These are phyloP conservation scores for Cercopithecus hamlyni DNA, from an alignment of 2,797 vertebrate species.

Conservation along the genomic window DNA sequence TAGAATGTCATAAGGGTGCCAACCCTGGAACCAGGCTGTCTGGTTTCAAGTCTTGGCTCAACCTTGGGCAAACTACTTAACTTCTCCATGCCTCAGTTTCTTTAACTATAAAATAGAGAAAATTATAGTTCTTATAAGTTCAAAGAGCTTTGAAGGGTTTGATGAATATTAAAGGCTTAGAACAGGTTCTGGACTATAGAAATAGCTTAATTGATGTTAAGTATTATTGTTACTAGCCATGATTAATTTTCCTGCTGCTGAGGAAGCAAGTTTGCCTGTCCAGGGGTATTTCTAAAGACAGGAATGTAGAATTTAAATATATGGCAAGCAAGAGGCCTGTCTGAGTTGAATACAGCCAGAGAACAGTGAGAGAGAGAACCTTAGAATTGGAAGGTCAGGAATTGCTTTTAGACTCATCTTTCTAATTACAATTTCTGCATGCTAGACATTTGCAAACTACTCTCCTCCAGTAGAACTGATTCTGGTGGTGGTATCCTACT, in stretches of 20 bases:
- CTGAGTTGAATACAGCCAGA: neutral
- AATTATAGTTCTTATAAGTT: neutral
- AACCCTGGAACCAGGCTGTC: neutral
- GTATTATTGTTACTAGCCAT: neutral
- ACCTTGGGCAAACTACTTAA: neutral
- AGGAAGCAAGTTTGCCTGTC: neutral
- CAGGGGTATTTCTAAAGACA: neutral
- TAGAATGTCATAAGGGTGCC: neutral
- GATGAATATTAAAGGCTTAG: neutral
- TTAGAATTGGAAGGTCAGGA: neutral
- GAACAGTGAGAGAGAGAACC: neutral
- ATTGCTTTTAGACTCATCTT: neutral
- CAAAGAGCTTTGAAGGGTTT: neutral
- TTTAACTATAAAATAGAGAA: neutral
- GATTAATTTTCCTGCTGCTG: neutral
- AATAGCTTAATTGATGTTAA: neutral
- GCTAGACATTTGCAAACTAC: neutral
- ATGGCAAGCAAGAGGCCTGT: neutral
- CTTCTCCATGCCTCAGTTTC: neutral
- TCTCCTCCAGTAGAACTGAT: neutral
- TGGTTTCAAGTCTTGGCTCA: neutral
- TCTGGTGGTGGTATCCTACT: neutral
- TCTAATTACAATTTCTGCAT: neutral
- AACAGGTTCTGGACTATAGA: neutral
- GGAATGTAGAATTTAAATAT: neutral